Evolutionary conservation across 1,140 invertebrate genomes (phyloP).

Genomic region (Brachionus paranguensis): DNA sequence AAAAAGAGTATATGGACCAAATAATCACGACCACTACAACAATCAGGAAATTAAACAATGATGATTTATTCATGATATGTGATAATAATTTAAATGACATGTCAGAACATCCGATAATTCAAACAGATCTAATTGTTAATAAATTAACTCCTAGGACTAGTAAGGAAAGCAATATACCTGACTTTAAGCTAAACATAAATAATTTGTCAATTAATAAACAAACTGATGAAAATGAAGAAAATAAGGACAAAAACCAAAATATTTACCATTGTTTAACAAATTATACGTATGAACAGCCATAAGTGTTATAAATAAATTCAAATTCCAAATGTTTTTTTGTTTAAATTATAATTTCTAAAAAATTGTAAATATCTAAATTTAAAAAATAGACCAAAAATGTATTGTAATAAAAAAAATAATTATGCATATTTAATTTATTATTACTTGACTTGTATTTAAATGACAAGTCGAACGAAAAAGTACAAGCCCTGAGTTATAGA

Average conservation of each 20-base stretch:
- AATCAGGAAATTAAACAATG: not conserved
- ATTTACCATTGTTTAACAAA: conserved; percentile 21
- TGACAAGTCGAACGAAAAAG: too few relatives aligned
- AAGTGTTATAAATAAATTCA: not conserved
- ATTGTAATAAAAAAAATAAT: not conserved
- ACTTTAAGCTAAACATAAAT: not conserved
- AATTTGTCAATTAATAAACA: not conserved
- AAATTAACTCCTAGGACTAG: not conserved
- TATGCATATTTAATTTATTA: too few relatives aligned
- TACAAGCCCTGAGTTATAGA: too few relatives aligned
- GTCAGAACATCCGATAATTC: not conserved
- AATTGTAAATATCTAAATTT: not conserved
- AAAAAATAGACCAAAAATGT: not conserved
- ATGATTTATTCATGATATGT: conserved; percentile 6
- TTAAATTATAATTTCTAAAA: not conserved
- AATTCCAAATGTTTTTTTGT: not conserved
- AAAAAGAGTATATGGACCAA: conserved; percentile 38
- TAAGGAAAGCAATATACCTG: not conserved
- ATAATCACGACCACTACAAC: conserved; percentile 34
- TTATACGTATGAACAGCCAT: conserved; percentile 22
- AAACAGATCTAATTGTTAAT: not conserved
- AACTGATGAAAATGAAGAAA: not conserved
- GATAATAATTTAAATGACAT: conserved; percentile 20
- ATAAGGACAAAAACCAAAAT: not conserved
- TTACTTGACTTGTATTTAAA: too few relatives aligned